Base-by-base conservation (phyloP, 2,888 invertebrate species). In the Cacoxenus indagator region DNA sequence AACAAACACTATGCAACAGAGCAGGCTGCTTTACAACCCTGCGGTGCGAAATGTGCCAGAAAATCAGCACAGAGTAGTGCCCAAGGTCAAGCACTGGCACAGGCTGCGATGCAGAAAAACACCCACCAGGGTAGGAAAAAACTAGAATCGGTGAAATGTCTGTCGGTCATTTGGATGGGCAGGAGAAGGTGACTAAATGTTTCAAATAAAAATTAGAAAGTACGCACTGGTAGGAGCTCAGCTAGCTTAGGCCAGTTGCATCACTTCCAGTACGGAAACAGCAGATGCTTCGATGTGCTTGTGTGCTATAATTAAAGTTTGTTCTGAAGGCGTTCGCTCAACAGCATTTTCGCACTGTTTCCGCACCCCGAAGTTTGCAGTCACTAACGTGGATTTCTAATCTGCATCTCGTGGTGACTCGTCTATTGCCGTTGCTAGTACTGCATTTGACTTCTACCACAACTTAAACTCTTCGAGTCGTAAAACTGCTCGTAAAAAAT, bases 181-280 rank as follows among this genome's bases (percentile, higher is more conserved):
- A 37, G 37, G 37, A 11, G 14, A 37, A 37, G 37, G 37, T 37
- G 5, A 11, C 37, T 37, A 37, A 37, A 37, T 37, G 5, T 67
- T 78, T 79, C 75, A 75, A 73, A 79, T 77, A 83, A 74, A 79
- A 82, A 79, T 80, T 80, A 83, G 79, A 80, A 80, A 80, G 79
- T 83, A 83, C 83, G 83, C 83, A 80, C 79, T 83, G 72, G 76
- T 76, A 37, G 37, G 14, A 37, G 37, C 37, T 37, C 14, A 11
- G 37, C 31, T 31, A 31, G 37, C 14, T 2, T 2, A 8, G 5
- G 8, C 14, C 3, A 37, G 37, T 37, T 37, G 37, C 1, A 14
- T 11, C 37, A 37, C 37, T 4, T 37, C 14, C 9, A 37, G 37
- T n/a, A n/a, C n/a, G n/a, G n/a, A n/a, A n/a, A n/a, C n/a, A n/a